phyloP scores from a whole-genome alignment of 1,140 invertebrate genomes.

The Xylocopa sonorina region DNA sequence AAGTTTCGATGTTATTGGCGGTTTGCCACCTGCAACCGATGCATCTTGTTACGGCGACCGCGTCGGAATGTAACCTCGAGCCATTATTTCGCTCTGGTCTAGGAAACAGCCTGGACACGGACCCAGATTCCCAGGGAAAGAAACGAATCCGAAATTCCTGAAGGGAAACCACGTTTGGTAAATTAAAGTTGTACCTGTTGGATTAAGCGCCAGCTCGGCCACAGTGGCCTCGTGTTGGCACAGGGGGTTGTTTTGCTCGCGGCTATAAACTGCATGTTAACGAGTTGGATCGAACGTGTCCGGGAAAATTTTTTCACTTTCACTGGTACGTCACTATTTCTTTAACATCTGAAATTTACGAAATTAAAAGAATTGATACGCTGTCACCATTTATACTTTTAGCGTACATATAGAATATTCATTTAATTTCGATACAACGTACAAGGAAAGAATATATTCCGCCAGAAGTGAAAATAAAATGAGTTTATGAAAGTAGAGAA shows the following conservation, averaged over 20 bases:
- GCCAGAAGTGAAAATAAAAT: too few relatives aligned
- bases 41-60: conserved; percentile 51
- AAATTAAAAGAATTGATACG: too few relatives aligned
- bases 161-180: not conserved
- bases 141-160: not conserved
- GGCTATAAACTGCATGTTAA: too few relatives aligned
- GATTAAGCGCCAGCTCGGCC: not conserved
- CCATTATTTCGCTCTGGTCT: conserved; percentile 22
- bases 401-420: too few relatives aligned
- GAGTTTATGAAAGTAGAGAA: too few relatives aligned
- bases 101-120: conserved; percentile 19
- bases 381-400: too few relatives aligned
- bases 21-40: conserved; percentile 53
- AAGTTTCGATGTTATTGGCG: conserved; percentile 62
- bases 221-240: not conserved
- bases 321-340: too few relatives aligned
- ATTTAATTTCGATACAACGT: too few relatives aligned
- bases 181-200: not conserved
- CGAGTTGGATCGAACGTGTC: too few relatives aligned
- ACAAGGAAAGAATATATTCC: too few relatives aligned
- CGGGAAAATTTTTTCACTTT: too few relatives aligned
- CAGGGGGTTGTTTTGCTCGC: not conserved
- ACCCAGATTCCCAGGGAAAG: conserved; percentile 2
- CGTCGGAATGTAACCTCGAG: conserved; percentile 18
- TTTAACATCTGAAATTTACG: too few relatives aligned